These are phyloP conservation scores for Cyanistes caeruleus DNA, from an alignment of 2,113 vertebrate genomes.

Conservation along the genomic window DNA sequence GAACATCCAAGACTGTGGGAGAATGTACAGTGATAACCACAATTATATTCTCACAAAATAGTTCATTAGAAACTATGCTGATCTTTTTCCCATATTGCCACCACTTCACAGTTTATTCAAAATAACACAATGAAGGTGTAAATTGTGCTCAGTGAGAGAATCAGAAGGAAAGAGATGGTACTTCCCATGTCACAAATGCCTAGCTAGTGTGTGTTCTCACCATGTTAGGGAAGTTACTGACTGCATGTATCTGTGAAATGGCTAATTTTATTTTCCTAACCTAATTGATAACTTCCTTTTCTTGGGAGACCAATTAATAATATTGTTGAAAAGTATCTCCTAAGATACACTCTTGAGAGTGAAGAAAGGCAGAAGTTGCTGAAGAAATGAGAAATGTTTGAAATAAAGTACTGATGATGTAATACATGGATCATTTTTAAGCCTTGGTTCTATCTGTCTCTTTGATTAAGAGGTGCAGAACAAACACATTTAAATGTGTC, in stretches of 20 bases:
- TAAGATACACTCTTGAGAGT: not conserved
- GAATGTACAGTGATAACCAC: not conserved
- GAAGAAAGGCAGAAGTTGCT: not conserved
- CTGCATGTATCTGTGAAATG: not conserved
- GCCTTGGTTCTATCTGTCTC: not conserved
- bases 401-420: not conserved
- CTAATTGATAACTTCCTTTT: not conserved
- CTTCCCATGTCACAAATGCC: not conserved
- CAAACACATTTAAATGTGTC: not conserved
- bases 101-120: not conserved
- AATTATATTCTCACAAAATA: not conserved
- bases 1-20: not conserved
- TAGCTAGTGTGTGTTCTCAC: not conserved
- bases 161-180: not conserved
- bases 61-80: not conserved
- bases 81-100: not conserved
- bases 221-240: not conserved
- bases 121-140: not conserved
- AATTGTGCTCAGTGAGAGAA: not conserved
- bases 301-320: not conserved
- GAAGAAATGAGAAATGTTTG: not conserved
- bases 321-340: not conserved
- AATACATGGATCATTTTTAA: not conserved
- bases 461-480: not conserved
- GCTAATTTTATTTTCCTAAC: slow-evolving; percentile 5